A percentile compares a stretch with the other conserved stretches of the same genome.
Conservation (phyloP, 2,888 invertebrate genomes). For the Lapara coniferarum region DNA sequence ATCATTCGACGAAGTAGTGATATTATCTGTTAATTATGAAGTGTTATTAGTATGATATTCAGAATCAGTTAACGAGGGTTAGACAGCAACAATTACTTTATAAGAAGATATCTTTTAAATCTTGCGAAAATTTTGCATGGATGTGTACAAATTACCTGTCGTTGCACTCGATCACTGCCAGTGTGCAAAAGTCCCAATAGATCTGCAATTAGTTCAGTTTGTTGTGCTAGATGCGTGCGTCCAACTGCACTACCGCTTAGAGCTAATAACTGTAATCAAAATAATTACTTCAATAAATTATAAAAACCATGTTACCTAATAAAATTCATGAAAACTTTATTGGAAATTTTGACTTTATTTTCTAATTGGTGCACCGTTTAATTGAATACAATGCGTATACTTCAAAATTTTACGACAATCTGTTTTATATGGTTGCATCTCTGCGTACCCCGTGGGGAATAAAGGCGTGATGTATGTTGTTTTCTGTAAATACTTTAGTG, state of each 20-base stretch:
- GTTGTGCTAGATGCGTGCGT: conserved; percentile 94
- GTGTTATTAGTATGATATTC: neutral
- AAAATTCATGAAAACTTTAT: no score
- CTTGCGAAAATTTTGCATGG: no score
- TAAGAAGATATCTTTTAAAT: no score
- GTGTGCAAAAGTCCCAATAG: conserved; percentile 94
- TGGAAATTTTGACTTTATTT: no score
- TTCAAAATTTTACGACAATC: no score
- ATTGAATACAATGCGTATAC: no score
- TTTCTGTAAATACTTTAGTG: neutral
- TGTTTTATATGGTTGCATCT: no score
- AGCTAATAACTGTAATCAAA: conserved; percentile 85
- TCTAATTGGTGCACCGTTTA: no score
- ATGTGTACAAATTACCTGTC: conserved; percentile 86
- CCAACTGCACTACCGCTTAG: conserved; percentile 96
- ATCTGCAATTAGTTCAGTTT: conserved; percentile 92
- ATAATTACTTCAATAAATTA: neutral
- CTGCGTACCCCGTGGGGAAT: no score
- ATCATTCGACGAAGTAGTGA: conserved; percentile 93
- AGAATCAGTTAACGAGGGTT: no score
- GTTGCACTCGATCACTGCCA: conserved; percentile 96
- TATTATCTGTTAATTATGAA: conserved; percentile 85
- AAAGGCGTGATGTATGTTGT: no score
- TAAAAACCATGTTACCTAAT: neutral
- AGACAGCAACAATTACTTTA: no score